Evolutionary conservation across 2,888 invertebrate genomes (phyloP), one percentile per base, ranked within the genome.

Genomic region (Plagiodera versicolora): DNA sequence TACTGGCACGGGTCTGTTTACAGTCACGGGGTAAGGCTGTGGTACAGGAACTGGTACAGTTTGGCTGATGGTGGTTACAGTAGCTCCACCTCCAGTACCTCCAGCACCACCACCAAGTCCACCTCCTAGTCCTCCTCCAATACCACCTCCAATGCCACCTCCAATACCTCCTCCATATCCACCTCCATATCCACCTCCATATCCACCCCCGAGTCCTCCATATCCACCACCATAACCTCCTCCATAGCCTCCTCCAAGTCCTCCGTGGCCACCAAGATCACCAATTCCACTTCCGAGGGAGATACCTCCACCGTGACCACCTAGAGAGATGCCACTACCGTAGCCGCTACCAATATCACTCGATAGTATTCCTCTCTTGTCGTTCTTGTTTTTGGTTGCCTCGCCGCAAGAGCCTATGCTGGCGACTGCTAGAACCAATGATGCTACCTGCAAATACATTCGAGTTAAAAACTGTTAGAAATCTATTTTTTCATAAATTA

Each of bases 1-100:
- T 44, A 85, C 80, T 0, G 83, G 79, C 1, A 85, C 83, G 11
- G 79, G 79, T 60, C 84, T 83, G 66, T 82, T 76, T 6, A 80
- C 75, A 20, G 78, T 76, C 11, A 79, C 78, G 18, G 78, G 75
- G 59, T 77, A 75, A 4, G 80, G 79, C 51, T 76, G 75, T 6
- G 79, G 77, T 17, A 80, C 78, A 17, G 79, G 71, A 14, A 80
- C 77, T n/a, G 75, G 70, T 2, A 79, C 75, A 10, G 78, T 70
- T 67, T 74, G 75, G 48, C 70, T 79, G 69, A 74, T 78, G 65
- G 67, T 80, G 65, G 63, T 76, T 65, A 76, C 76, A 68, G 74
- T 72, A 77, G 71, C 70, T 75, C 78, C 69, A 74, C 81, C 45
- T 69, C 77, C 65, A 72, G 77, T 57, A 14, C 61, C 62, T 44